Evolutionary conservation across 2,797 vertebrate genomes (phyloP), one percentile per base, ranked within the genome.

Genomic region (Odontamblyopus rebecca): DNA sequence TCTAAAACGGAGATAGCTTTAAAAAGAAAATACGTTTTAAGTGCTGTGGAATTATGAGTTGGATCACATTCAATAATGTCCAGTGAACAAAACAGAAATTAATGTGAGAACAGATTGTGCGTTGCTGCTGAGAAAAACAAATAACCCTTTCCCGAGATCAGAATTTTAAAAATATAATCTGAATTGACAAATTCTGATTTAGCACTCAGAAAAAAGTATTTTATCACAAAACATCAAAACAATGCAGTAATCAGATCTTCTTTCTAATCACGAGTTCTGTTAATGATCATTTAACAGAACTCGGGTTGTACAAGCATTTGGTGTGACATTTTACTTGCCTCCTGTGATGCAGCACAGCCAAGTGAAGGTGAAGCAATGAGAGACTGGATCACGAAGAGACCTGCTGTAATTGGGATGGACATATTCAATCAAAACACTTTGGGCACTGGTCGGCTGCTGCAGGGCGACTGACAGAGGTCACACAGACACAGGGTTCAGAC

Each of bases 361-460:
- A 79, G 75, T 80, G 79, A 82, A 79, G 77, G 78, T 79, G 82
- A 89, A 82, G 83, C 87, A 90, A 92, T 90, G 87, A 86, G 78
- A 86, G 79, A 57, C 68, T 29, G 60, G 83, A 88, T 87, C 79
- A 85, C 82, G 81, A 83, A 89, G 82, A 88, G 87, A 73, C 82
- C 81, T 73, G 62, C 67, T 67, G 38, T 93, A 91, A 92, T 92
- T 93, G 83, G 79, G 85, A 90, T 70, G 75, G 90, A 85, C 90
- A 86, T 83, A 84, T 91, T 91, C 90, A 92, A 91, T 93, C 91
- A 93, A 91, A 92, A 88, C 81, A 82, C 75, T 76, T 78, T 88
- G 71, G 74, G 89, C 63, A 90, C 92, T 92, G 89, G 73, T 76
- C 72, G 68, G 32, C 6, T 32, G 32, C 61, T 38, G 61, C 18